Base-by-base conservation (phyloP, 2,888 invertebrate species). In the Drosophila histrio region DNA sequence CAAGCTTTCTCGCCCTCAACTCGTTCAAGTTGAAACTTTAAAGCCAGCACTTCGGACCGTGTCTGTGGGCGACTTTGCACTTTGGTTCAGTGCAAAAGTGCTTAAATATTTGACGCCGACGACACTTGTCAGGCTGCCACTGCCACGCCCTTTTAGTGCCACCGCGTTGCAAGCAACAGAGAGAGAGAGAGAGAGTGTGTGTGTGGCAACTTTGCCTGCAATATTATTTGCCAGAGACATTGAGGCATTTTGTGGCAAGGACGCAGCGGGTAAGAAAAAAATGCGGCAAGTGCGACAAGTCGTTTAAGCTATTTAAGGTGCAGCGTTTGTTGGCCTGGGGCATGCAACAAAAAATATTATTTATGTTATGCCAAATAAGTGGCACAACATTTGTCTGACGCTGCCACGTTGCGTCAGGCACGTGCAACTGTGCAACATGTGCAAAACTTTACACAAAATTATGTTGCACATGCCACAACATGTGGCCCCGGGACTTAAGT, bases 231-330 rank as follows among this genome's bases (percentile, higher is more conserved):
- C 58, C 17, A 24, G n/a, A 38, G n/a, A 52, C 28, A 41, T 38
- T 53, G 13, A 13, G 32, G 13, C 24, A 41, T 21, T 34, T 28
- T 26, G 43, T 44, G 34, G 24, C 32, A 32, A 15, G 21, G 22
- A 11, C 13, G 11, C 26, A 26, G 26, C 41, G 30, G 47, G 11
- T 24, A 46, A 32, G 8, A 39, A 41, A 50, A 72, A 54, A 56
- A 46, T 56, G 56, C 26, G 47, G 50, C 52, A 59, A 67, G 60
- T 71, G 81, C 68, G 65, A 67, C 79, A 82, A 80, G 72, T 79
- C 72, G 64, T 83, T 80, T 61, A 72, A 72, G 63, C 56, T 71
- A 72, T 86, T 83, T 74, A 74, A 77, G 66, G 54, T 64, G 66
- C 71, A 38, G 58, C 64, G 28, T n/a, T 24, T 36, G 28, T 32